Percentiles rank a stretch among this genome's conserved stretches.
These are phyloP conservation scores for Ivindomyrus marchei DNA, from an alignment of 2,113 vertebrate genomes.

Conservation along the genomic window DNA sequence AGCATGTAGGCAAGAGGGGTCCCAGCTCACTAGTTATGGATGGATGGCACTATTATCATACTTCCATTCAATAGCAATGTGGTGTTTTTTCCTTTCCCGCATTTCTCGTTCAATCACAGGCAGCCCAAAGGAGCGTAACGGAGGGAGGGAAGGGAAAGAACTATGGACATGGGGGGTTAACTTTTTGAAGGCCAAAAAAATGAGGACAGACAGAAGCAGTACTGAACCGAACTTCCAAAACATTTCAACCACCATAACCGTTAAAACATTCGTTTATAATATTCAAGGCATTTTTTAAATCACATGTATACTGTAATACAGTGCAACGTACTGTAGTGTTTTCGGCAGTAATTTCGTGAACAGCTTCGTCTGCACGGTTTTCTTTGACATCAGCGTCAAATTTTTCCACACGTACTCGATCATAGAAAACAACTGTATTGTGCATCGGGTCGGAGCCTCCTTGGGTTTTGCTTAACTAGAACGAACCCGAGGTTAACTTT, in stretches of 20 bases:
- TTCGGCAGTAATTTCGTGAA: slow-evolving; percentile 14
- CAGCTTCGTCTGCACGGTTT: background rate
- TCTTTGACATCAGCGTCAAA: background rate
- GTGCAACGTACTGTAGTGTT: slow-evolving; percentile 28
- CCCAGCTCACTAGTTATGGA: slow-evolving; percentile 9
- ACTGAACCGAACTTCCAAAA: slow-evolving; percentile 28
- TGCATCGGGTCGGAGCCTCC: background rate
- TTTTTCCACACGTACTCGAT: background rate
- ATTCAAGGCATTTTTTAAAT: slow-evolving; percentile 53
- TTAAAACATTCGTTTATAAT: slow-evolving; percentile 58
- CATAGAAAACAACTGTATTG: background rate
- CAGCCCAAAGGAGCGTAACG: slow-evolving; percentile 8
- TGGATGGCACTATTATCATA: slow-evolving; percentile 4
- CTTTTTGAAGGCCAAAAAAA: slow-evolving; percentile 19
- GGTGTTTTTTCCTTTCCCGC: slow-evolving; percentile 1
- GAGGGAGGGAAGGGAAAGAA: background rate
- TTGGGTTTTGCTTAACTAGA: background rate
- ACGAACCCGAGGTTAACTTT: slow-evolving; percentile 9
- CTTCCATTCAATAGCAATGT: slow-evolving; percentile 18
- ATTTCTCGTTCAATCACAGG: slow-evolving; percentile 32
- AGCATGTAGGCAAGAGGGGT: slow-evolving; percentile 7
- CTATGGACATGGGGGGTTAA: background rate
- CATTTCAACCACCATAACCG: slow-evolving; percentile 35
- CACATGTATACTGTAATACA: slow-evolving; percentile 35
- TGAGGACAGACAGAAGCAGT: background rate